A percentile compares a stretch with the other conserved stretches of the same genome.
Conservation (phyloP, 2,888 invertebrate genomes). For the Patella pellucida region DNA sequence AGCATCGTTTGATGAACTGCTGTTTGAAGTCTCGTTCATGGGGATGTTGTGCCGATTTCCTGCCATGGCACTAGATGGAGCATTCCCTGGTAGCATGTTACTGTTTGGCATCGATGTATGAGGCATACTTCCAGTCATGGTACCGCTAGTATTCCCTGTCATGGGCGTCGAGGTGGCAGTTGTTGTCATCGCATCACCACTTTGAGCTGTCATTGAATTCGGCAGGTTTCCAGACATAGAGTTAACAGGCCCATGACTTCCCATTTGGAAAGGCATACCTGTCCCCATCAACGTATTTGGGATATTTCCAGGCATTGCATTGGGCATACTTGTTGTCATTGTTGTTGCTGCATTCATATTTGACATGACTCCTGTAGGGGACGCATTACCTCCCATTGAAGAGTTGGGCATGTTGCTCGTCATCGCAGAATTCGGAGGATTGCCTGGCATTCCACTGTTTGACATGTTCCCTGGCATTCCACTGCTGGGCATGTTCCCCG, state of each 20-base stretch:
- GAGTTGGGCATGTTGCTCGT: background rate
- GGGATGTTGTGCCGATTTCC: background rate
- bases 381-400: background rate
- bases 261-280: slow-evolving; percentile 4
- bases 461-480: slow-evolving; percentile 18
- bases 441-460: slow-evolving; percentile 18
- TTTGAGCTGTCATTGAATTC: background rate
- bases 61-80: background rate
- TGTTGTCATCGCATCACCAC: background rate
- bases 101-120: background rate
- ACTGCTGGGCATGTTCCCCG: slow-evolving; percentile 28
- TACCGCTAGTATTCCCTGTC: background rate
- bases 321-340: background rate
- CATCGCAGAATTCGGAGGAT: slow-evolving; percentile 15
- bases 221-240: background rate
- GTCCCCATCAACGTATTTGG: background rate
- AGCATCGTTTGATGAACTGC: background rate
- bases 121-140: background rate
- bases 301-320: background rate
- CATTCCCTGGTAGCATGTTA: background rate
- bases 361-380: background rate
- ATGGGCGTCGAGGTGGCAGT: background rate
- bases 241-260: background rate
- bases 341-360: background rate
- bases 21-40: background rate